Conservation (phyloP, 2,797 vertebrate genomes). For the Tadarida brasiliensis region DNA sequence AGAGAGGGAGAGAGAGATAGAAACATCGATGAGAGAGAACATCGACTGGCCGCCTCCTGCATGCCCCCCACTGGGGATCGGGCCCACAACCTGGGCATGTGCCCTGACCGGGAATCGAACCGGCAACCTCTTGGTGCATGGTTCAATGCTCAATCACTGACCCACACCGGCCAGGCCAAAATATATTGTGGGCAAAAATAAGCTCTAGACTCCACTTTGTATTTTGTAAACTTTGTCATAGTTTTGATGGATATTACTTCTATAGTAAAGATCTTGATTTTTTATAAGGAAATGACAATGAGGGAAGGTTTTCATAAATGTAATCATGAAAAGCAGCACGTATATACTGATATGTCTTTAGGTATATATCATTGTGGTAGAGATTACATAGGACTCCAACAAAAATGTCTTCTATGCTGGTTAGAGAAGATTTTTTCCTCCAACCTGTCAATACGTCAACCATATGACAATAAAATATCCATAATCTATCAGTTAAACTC, state of each 20-base stretch:
- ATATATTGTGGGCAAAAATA: neutral
- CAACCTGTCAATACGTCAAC: neutral
- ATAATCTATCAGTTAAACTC: neutral
- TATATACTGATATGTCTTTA: neutral
- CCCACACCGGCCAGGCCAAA: no score
- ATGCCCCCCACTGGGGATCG: no score
- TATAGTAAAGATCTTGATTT: neutral
- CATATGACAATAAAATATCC: neutral
- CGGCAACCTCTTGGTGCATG: no score
- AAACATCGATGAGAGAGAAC: no score
- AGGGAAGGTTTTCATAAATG: neutral
- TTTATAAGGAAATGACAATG: neutral
- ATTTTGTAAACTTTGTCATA: neutral
- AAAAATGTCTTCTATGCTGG: neutral
- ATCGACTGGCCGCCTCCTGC: no score
- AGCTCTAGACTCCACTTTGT: neutral
- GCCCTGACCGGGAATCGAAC: no score
- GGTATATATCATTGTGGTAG: neutral
- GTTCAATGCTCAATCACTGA: no score
- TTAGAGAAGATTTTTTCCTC: neutral
- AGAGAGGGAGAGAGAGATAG: no score
- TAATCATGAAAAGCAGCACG: neutral
- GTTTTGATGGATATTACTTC: slow-evolving; percentile 4
- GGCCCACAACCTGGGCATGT: no score
- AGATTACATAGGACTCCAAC: neutral